Percentiles rank a stretch among this genome's conserved stretches.
Conservation (phyloP, 2,113 vertebrate species). For the Osmerus mordax region DNA sequence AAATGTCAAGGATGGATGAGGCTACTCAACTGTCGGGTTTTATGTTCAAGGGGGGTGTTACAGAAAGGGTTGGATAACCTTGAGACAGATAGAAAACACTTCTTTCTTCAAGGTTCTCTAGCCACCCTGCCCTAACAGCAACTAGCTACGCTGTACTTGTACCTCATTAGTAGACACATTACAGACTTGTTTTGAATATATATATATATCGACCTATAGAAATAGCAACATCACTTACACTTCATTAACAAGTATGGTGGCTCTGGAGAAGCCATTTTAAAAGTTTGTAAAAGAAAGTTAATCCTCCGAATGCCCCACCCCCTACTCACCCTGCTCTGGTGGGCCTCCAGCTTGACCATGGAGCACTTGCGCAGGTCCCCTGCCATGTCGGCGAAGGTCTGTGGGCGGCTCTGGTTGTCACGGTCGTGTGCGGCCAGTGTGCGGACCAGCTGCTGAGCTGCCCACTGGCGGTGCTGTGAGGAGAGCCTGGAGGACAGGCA, state of each 20-base stretch:
- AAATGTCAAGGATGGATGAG: background rate
- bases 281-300: background rate
- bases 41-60: background rate
- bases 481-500: conserved; percentile 95
- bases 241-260: no score
- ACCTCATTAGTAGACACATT: no score
- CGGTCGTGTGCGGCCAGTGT: conserved; percentile 94
- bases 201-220: no score
- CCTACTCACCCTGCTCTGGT: conserved; percentile 86
- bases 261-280: background rate
- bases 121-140: background rate
- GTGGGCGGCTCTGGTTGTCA: conserved; percentile 88
- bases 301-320: background rate
- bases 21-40: background rate
- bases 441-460: conserved; percentile 92
- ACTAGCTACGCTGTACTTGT: no score
- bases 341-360: conserved; percentile 92
- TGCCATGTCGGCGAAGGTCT: conserved; percentile 93
- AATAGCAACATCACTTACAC: no score
- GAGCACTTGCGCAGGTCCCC: conserved; percentile 94
- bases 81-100: background rate
- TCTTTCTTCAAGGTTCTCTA: background rate
- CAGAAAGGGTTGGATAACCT: background rate
- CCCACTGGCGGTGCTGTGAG: conserved; percentile 97
- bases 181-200: no score